These are phyloP conservation scores for Acyrthosiphon pisum DNA, from an alignment of 1,140 invertebrate genomes.

Conservation along the genomic window DNA sequence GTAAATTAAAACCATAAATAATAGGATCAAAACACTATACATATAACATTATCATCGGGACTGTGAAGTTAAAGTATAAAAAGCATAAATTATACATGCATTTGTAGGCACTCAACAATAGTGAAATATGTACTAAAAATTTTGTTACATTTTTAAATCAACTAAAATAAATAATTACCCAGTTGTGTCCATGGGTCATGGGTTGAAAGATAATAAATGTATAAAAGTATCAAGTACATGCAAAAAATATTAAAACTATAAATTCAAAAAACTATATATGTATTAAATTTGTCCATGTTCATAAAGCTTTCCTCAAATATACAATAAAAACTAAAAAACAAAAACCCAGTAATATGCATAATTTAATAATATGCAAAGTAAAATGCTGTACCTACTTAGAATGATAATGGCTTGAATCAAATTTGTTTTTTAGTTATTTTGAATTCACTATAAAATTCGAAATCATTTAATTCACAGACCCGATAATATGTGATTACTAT, in stretches of 20 bases:
- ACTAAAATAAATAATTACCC: not conserved
- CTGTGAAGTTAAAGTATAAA: not conserved
- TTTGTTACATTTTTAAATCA: too few species aligned
- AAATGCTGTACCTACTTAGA: not conserved
- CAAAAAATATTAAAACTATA: not conserved
- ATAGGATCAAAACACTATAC: not conserved
- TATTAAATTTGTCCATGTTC: not conserved
- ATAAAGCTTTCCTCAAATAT: not conserved
- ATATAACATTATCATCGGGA: not conserved
- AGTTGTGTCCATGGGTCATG: not conserved
- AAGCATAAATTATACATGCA: not conserved
- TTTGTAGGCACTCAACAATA: not conserved
- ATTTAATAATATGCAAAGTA: not conserved
- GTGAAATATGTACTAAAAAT: not conserved
- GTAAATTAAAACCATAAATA: not conserved
- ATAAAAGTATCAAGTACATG: not conserved
- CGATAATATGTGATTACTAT: not conserved
- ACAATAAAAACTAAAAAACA: not conserved
- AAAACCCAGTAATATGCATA: not conserved
- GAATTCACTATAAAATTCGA: not conserved
- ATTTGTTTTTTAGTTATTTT: not conserved
- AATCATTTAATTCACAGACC: not conserved
- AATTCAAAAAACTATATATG: not conserved
- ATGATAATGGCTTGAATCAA: not conserved
- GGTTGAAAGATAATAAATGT: not conserved